Base-by-base conservation (phyloP, 2,797 vertebrate species). In the Ibycter americanus region DNA sequence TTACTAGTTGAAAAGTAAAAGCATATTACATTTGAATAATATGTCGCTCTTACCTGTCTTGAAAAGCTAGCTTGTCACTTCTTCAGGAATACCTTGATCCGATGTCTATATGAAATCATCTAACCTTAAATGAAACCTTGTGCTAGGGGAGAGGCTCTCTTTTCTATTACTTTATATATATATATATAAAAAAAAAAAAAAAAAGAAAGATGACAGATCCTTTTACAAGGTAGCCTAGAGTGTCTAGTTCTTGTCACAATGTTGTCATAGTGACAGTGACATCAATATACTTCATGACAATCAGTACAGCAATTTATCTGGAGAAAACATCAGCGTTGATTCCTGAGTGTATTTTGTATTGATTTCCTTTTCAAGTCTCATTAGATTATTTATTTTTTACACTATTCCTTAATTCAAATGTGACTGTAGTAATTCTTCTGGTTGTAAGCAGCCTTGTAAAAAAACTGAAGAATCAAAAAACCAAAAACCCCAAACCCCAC, bases 211-310 rank as follows among this genome's bases (percentile, higher is more conserved):
- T 95, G 91, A 95, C 90, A 97, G 78, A 96, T 97, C 83, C 71
- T 96, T 96, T 95, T 87, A 94, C 90, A 89, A 97, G 95, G 90
- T 96, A 98, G 92, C 96, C 95, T 88, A 71, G 94, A 95, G 87
- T 97, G 96, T 96, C 89, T 96, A 97, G 88, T 96, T 96, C 93
- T 97, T 98, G 96, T 98, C 97, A 97, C 94, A 97, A 98, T 97
- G 98, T 98, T 98, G 98, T 98, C 97, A 98, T 98, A 98, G 98
- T 97, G 97, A 98, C 92, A 86, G 97, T 98, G 97, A 98, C 97
- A 98, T 98, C 97, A 97, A 74, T 90, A 93, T 87, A 96, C 71
- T 96, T 98, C 96, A 87, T 94, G 84, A 91, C 96, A 98, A 98
- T 97, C 95, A 97, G 89, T 80, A 79, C 90, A 93, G 87, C n/a